These are phyloP conservation scores for Oscheius sp. DNA, from an alignment of 2,888 invertebrate genomes.

Conservation along the genomic window DNA sequence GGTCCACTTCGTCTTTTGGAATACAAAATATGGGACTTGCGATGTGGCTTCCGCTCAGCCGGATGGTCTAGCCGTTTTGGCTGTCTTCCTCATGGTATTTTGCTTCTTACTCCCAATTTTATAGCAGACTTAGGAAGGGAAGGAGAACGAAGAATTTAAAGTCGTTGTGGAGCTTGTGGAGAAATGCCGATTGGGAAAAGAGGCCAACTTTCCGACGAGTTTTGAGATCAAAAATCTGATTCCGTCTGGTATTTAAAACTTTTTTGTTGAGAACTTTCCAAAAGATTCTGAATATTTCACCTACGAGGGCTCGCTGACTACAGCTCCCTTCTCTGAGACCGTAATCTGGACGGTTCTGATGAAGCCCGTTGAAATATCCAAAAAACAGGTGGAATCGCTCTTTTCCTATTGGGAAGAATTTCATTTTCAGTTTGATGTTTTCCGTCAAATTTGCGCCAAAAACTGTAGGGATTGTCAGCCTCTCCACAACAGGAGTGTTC, in stretches of 20 bases:
- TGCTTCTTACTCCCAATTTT: neutral
- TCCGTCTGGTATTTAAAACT: too few species aligned
- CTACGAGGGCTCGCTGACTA: conserved; percentile 71
- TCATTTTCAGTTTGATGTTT: conserved; percentile 18
- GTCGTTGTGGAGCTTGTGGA: neutral
- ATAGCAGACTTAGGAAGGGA: conserved; percentile 1
- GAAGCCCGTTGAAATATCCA: conserved; percentile 69
- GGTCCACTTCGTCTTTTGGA: conserved; percentile 68
- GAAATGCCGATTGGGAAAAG: neutral
- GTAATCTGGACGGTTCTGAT: conserved; percentile 71
- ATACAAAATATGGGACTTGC: conserved; percentile 56
- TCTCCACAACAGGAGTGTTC: neutral
- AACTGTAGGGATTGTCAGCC: conserved; percentile 22
- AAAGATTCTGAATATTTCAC: conserved; percentile 70
- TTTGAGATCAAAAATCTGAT: neutral
- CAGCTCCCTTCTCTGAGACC: conserved; percentile 70
- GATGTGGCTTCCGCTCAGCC: conserved; percentile 55
- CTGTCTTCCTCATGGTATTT: conserved; percentile 60
- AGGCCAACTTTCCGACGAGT: neutral
- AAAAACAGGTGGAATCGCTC: conserved; percentile 45
- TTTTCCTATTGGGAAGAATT: neutral
- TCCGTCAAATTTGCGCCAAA: neutral
- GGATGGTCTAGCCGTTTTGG: conserved; percentile 66
- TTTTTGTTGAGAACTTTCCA: conserved; percentile 29
- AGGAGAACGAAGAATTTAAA: neutral